Percentiles rank a stretch among this genome's conserved stretches.
Evolutionary conservation across 64 coral and sea anemone genomes (phyloP).

Genomic region (Platygyra sinensis): DNA sequence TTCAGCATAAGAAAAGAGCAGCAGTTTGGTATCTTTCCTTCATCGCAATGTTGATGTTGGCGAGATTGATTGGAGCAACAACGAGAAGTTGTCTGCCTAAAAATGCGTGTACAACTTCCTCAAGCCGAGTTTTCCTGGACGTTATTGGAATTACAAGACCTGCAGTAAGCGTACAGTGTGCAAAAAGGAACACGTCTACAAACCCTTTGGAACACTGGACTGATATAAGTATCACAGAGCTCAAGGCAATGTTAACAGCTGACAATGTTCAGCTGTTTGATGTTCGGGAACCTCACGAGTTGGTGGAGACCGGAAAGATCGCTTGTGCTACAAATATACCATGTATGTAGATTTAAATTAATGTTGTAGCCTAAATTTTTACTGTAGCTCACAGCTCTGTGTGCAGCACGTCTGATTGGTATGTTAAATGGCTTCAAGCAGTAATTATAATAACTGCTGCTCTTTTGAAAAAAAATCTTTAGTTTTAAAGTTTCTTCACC

Average conservation of each 20-base stretch:
- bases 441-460: too few species aligned
- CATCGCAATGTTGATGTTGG: conserved; percentile 13
- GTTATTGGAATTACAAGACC: not conserved
- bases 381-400: not conserved
- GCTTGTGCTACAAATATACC: conserved; percentile 76
- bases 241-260: conserved; percentile 37
- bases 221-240: conserved; percentile 57
- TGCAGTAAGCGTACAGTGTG: conserved; percentile 16
- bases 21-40: not conserved
- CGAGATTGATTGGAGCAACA: not conserved
- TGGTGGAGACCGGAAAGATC: conserved; percentile 78
- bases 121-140: not conserved
- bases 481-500: too few species aligned
- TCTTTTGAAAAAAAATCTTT: too few species aligned
- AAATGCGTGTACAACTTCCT: not conserved
- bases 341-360: conserved; percentile 47
- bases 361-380: too few species aligned
- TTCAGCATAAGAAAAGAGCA: not conserved
- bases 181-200: conserved; percentile 30
- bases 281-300: conserved; percentile 85
- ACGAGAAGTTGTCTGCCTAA: conserved; percentile 12
- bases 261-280: conserved; percentile 66
- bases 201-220: conserved; percentile 45
- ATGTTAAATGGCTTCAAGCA: too few species aligned
- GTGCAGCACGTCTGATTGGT: too few species aligned